These are phyloP conservation scores for Ethmia dodecea DNA, from an alignment of 2,888 invertebrate species.

Conservation along the genomic window DNA sequence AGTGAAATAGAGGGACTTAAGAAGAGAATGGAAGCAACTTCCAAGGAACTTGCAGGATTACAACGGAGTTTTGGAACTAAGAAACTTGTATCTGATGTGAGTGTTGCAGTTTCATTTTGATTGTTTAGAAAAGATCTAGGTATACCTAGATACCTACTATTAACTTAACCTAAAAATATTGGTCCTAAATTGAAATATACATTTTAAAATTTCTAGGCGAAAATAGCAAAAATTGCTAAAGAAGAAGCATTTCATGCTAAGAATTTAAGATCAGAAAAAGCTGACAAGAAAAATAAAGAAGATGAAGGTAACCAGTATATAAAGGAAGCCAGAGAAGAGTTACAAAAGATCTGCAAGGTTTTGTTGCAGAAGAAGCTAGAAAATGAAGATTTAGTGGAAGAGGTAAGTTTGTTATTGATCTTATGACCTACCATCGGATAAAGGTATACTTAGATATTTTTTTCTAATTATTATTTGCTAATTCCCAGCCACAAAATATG, in stretches of 20 bases:
- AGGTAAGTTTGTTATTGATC: slow-evolving; percentile 34
- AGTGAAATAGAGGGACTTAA: slow-evolving; percentile 41
- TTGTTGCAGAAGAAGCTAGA: slow-evolving; percentile 54
- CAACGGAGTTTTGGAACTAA: slow-evolving; percentile 32
- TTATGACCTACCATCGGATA: too few species aligned
- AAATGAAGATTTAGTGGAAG: slow-evolving; percentile 51
- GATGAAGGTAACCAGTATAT: slow-evolving; percentile 41
- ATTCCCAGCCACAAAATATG: too few species aligned
- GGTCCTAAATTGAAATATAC: too few species aligned
- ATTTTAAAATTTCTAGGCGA: slow-evolving; percentile 28
- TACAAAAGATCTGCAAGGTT: slow-evolving; percentile 48
- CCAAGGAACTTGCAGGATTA: slow-evolving; percentile 31
- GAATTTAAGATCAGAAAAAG: slow-evolving; percentile 29
- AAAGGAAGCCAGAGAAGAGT: slow-evolving; percentile 51
- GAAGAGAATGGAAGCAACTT: slow-evolving; percentile 38
- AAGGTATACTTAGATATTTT: too few species aligned
- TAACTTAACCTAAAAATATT: too few species aligned
- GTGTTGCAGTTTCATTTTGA: slow-evolving; percentile 14
- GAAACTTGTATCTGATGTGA: slow-evolving; percentile 46
- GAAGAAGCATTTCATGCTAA: slow-evolving; percentile 33
- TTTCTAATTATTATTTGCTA: too few species aligned
- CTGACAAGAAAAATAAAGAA: slow-evolving; percentile 40
- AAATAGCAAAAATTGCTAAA: slow-evolving; percentile 26
- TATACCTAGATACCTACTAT: too few species aligned
- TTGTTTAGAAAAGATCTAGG: background rate